phyloP scores from a whole-genome alignment of 2,113 vertebrate genomes.

The Pseudonaja textilis region DNA sequence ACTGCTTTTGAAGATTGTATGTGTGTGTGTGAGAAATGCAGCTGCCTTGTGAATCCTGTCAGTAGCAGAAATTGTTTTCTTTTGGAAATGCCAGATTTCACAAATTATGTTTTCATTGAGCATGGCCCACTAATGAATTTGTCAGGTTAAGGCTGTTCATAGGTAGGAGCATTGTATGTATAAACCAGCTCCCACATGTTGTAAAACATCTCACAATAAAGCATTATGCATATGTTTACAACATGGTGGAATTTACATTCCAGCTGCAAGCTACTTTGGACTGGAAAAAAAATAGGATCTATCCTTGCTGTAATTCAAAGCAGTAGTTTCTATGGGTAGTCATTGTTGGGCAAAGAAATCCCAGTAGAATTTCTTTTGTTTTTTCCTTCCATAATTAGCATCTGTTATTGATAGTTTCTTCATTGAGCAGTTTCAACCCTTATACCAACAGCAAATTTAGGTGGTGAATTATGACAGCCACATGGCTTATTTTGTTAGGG shows the following conservation, averaged over 20 bases:
- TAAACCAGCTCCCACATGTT: neutral
- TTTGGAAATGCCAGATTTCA: neutral
- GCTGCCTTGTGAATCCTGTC: neutral
- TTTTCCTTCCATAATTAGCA: neutral
- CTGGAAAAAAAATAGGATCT: neutral
- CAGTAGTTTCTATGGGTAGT: neutral
- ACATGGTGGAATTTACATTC: slow-evolving; percentile 1
- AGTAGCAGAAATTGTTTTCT: neutral
- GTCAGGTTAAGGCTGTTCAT: neutral
- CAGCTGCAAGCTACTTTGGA: neutral
- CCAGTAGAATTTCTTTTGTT: neutral
- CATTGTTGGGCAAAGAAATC: neutral
- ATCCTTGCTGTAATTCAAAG: neutral
- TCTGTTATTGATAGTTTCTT: neutral
- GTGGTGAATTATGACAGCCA: neutral
- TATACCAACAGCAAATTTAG: neutral
- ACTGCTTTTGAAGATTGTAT: neutral
- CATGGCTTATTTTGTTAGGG: too few relatives aligned
- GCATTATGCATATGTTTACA: neutral
- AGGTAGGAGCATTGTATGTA: neutral
- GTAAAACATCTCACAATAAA: neutral
- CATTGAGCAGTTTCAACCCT: neutral
- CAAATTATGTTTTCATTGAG: neutral
- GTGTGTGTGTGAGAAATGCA: neutral
- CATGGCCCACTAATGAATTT: neutral